Conservation (phyloP, 1,140 invertebrate genomes). For the Temnothorax nylanderi region DNA sequence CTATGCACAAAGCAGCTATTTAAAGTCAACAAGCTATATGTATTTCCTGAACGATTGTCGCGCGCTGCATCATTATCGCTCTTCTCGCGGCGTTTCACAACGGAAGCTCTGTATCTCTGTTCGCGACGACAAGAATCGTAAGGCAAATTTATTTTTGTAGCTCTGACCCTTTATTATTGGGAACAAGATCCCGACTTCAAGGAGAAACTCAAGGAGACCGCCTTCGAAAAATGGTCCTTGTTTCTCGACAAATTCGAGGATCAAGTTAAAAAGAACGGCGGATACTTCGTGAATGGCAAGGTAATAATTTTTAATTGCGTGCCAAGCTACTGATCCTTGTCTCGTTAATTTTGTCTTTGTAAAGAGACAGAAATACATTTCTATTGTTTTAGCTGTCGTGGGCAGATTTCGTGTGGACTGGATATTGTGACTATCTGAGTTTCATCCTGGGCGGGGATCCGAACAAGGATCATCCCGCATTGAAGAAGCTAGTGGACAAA, state of each 20-base stretch:
- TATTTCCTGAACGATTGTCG: not conserved
- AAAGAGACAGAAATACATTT: not conserved
- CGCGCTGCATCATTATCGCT: not conserved
- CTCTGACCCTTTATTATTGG: conserved; percentile 16
- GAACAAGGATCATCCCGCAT: conserved; percentile 51
- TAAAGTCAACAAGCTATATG: not conserved
- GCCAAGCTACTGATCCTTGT: not conserved
- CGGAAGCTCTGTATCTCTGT: not conserved
- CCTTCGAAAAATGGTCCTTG: conserved; percentile 9
- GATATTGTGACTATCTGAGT: not conserved
- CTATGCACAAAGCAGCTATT: not conserved
- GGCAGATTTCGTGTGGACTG: conserved; percentile 49
- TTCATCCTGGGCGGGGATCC: not conserved
- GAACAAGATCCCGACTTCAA: conserved; percentile 41
- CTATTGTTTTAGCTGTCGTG: conserved; percentile 53
- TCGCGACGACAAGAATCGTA: not conserved
- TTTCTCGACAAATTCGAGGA: conserved; percentile 51
- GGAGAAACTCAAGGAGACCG: conserved; percentile 21
- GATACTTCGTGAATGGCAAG: conserved; percentile 57
- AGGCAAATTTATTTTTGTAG: conserved; percentile 33
- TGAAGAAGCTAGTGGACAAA: conserved; percentile 53
- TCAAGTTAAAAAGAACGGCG: conserved; percentile 63
- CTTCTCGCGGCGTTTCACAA: not conserved
- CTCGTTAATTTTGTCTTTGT: not conserved
- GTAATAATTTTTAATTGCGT: conserved; percentile 14